Conservation (phyloP, 30 jellyfish, hydroid and myxozoan species). For the Phacellophora camtschatica region DNA sequence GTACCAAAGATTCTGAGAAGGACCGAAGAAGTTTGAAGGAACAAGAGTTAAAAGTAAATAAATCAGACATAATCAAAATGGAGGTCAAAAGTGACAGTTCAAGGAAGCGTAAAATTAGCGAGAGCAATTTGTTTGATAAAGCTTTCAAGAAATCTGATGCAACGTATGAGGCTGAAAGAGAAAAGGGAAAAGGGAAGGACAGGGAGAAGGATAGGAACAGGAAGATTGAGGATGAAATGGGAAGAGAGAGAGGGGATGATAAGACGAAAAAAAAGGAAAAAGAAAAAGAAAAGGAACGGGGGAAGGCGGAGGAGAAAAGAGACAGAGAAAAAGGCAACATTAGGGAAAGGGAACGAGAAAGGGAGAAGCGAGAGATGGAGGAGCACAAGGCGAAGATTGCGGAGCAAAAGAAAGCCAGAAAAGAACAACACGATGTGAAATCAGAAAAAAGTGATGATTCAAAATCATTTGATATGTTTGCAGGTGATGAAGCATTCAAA, state of each 20-base stretch:
- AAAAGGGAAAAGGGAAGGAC: background rate
- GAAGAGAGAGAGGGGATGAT: background rate
- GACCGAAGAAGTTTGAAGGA: background rate
- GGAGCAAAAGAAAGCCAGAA: conserved; percentile 1
- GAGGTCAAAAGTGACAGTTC: background rate
- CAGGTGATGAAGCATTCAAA: conserved; percentile 79
- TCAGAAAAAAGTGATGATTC: conserved; percentile 7
- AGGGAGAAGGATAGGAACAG: conserved; percentile 4
- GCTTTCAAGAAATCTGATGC: background rate
- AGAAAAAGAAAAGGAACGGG: conserved; percentile 18
- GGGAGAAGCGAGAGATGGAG: background rate
- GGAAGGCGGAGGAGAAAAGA: background rate
- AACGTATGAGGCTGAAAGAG: background rate
- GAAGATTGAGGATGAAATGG: background rate
- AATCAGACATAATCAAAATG: background rate
- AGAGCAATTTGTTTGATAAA: background rate
- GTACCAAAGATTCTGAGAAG: background rate
- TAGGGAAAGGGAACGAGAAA: background rate
- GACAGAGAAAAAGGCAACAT: background rate
- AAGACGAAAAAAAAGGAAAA: background rate
- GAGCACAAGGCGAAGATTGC: conserved; percentile 46
- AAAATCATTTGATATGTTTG: conserved; percentile 86
- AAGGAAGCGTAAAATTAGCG: background rate
- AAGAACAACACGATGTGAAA: conserved; percentile 27
- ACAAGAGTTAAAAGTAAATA: background rate